A percentile compares a stretch with the other conserved stretches of the same genome.
phyloP scores from a whole-genome alignment of 2,113 vertebrate genomes.

The Bombycilla garrulus region DNA sequence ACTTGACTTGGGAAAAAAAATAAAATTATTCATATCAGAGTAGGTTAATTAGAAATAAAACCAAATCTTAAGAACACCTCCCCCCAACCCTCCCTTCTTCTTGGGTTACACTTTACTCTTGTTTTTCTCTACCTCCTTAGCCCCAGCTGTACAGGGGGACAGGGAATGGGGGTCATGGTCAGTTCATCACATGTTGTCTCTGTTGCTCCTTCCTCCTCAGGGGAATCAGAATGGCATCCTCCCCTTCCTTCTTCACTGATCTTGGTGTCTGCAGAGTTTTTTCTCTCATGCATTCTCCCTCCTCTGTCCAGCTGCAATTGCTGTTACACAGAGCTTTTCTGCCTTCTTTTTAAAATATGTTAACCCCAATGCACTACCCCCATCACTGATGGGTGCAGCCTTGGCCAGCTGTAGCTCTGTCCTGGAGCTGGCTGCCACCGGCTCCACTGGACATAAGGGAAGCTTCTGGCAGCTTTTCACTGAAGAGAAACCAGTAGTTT shows the following conservation, averaged over 20 bases:
- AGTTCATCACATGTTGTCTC: background rate
- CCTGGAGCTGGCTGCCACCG: background rate
- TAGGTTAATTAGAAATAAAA: background rate
- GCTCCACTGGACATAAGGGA: background rate
- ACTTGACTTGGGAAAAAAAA: background rate
- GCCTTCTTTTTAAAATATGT: background rate
- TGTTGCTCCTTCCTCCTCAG: background rate
- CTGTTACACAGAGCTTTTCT: background rate
- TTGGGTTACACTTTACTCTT: background rate
- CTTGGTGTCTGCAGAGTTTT: background rate
- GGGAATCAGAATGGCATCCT: background rate
- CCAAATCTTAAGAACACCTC: background rate
- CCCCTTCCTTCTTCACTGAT: background rate
- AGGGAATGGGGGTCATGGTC: background rate
- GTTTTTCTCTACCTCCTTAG: background rate
- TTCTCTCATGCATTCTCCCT: background rate
- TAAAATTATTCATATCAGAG: background rate
- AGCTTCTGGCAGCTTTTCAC: background rate
- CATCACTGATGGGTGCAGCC: fast-evolving
- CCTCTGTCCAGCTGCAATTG: background rate
- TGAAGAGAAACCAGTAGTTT: background rate
- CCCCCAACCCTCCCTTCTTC: background rate
- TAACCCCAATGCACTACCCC: background rate
- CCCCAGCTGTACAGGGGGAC: background rate
- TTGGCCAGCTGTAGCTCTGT: background rate